Evolutionary conservation across 2,113 vertebrate species (phyloP).

Genomic region (Shinisaurus crocodilurus): DNA sequence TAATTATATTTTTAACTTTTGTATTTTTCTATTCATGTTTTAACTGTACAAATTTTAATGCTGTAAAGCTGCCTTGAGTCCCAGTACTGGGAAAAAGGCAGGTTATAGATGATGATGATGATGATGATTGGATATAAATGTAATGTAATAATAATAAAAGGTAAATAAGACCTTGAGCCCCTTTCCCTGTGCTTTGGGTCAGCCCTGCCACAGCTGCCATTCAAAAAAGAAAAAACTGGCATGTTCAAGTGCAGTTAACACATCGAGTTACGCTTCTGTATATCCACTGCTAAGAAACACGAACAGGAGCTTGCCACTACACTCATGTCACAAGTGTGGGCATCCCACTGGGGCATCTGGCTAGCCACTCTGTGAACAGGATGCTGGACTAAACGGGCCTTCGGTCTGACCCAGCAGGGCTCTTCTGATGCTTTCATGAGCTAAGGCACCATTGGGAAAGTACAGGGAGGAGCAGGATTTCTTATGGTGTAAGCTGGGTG

Average conservation of each 20-base stretch:
- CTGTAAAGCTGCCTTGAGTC: no score
- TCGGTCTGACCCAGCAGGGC: not conserved
- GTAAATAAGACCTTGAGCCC: no score
- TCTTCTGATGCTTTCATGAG: not conserved
- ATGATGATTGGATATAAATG: no score
- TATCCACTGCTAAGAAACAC: not conserved
- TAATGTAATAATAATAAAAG: no score
- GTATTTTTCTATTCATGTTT: no score
- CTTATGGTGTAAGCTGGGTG: not conserved
- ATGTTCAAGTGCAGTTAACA: not conserved
- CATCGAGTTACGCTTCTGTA: not conserved
- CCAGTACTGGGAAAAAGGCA: no score
- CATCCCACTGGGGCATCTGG: not conserved
- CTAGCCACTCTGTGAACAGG: not conserved
- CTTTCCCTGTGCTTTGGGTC: not conserved
- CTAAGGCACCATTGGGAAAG: accelerated
- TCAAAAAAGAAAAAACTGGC: not conserved
- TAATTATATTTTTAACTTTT: no score
- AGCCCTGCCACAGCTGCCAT: no score
- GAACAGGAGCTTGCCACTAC: not conserved
- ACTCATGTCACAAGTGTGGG: not conserved
- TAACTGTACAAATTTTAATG: no score
- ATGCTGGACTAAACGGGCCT: not conserved
- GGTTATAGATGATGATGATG: no score
- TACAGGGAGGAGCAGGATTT: accelerated